Percentiles rank a stretch among this genome's conserved stretches.
Conservation (phyloP, 2,113 vertebrate genomes). For the Lipotes vexillifer region DNA sequence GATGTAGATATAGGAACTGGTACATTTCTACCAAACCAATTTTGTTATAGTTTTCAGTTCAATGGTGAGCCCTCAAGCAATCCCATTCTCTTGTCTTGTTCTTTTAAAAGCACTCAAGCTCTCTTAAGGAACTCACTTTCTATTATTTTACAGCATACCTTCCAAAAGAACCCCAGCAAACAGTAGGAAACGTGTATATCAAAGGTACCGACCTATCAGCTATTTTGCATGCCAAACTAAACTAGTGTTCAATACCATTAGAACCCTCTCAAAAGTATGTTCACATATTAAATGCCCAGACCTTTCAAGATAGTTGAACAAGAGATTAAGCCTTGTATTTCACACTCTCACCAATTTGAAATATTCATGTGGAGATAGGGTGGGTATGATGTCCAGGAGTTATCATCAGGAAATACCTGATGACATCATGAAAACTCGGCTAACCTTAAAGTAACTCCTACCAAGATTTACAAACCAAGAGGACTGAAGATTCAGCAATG, state of each 20-base stretch:
- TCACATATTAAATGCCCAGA: constrained; percentile 34
- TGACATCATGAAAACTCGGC: background rate
- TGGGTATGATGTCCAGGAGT: background rate
- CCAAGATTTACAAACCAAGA: constrained; percentile 10
- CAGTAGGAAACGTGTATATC: background rate
- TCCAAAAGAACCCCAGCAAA: background rate
- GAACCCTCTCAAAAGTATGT: constrained; percentile 29
- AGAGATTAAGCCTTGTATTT: constrained; percentile 57
- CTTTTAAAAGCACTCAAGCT: background rate
- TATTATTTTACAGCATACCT: background rate
- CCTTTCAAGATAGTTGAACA: constrained; percentile 61
- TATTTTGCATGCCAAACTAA: constrained; percentile 22
- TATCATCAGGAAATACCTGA: background rate
- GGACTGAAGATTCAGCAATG: background rate
- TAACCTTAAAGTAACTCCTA: constrained; percentile 31
- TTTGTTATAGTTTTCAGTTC: background rate
- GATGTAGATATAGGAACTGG: background rate
- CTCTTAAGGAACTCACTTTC: background rate
- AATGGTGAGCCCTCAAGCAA: background rate
- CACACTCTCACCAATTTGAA: constrained; percentile 30
- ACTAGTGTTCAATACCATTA: constrained; percentile 7
- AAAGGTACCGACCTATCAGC: background rate
- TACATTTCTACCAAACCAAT: background rate
- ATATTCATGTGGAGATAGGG: constrained; percentile 37
- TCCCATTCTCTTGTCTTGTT: background rate